A percentile compares a stretch with the other conserved stretches of the same genome.
Conservation (phyloP, 2,797 vertebrate genomes). For the Labroides dimidiatus region DNA sequence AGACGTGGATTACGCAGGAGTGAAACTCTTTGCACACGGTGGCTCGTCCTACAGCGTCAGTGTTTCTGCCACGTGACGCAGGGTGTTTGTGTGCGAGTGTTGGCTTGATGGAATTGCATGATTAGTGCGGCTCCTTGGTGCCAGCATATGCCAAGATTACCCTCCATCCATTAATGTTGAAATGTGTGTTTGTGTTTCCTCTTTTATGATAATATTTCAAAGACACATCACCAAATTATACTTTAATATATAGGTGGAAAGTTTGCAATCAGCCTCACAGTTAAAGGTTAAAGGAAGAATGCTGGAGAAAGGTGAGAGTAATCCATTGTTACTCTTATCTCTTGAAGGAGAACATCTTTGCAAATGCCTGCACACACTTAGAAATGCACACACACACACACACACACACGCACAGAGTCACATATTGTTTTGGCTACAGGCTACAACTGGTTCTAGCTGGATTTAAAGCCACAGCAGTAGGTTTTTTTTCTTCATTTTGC, state of each 20-base stretch:
- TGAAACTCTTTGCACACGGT: background rate
- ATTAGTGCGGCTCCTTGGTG: constrained; percentile 24
- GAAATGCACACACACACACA: constrained; percentile 11
- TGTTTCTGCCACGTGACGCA: constrained; percentile 42
- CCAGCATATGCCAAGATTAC: constrained; percentile 28
- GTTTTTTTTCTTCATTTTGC: constrained; percentile 45
- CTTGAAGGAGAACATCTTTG: constrained; percentile 47
- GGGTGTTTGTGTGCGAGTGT: constrained; percentile 6
- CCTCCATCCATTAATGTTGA: constrained; percentile 11
- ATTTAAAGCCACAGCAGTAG: constrained; percentile 76
- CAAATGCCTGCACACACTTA: constrained; percentile 37
- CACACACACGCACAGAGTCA: constrained; percentile 39
- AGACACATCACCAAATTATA: background rate
- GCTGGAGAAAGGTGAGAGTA: constrained; percentile 51
- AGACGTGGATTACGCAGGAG: constrained; percentile 20
- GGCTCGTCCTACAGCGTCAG: constrained; percentile 27
- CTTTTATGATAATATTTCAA: background rate
- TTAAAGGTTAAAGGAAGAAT: constrained; percentile 53
- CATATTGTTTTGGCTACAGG: constrained; percentile 83
- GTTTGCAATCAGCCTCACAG: constrained; percentile 51
- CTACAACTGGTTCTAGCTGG: constrained; percentile 82
- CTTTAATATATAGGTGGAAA: constrained; percentile 33
- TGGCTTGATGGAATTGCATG: constrained; percentile 12
- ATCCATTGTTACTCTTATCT: constrained; percentile 71
- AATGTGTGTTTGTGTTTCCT: constrained; percentile 13